phyloP scores from a whole-genome alignment of 2,888 invertebrate genomes.

The Nomada lathburiana region DNA sequence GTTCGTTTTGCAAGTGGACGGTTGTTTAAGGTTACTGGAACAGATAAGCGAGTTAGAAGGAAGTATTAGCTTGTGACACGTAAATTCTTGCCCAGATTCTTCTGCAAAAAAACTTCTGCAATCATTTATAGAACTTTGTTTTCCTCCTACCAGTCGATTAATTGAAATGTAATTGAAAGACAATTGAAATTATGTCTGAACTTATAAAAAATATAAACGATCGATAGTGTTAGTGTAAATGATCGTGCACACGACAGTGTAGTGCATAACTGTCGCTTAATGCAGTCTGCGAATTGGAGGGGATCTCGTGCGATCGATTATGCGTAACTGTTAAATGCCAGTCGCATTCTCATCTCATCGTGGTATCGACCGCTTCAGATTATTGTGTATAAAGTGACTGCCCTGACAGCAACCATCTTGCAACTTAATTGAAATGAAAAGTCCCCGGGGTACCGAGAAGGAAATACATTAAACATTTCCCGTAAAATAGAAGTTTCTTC shows the following conservation, averaged over 20 bases:
- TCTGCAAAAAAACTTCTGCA: no score
- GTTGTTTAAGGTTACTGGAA: no score
- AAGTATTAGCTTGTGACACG: no score
- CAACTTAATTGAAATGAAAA: conserved; percentile 14
- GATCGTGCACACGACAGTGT: conserved; percentile 3
- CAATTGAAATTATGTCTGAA: no score
- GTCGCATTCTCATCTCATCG: conserved; percentile 53
- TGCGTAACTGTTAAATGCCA: conserved; percentile 55
- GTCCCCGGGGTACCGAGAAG: neutral
- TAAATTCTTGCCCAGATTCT: no score
- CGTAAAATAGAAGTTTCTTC: conserved; percentile 49
- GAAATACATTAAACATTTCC: neutral
- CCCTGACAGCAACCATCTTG: neutral
- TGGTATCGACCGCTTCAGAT: conserved; percentile 27
- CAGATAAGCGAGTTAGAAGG: no score
- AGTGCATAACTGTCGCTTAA: conserved; percentile 24
- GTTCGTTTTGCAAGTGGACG: no score
- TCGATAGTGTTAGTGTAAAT: neutral
- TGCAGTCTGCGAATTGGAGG: conserved; percentile 48
- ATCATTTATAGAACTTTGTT: no score
- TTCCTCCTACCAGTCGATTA: no score
- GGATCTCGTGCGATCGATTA: conserved; percentile 55
- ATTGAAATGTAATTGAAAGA: no score
- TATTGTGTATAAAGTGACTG: conserved; percentile 26
- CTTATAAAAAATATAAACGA: neutral